phyloP scores from a whole-genome alignment of 2,888 invertebrate genomes.

The Cataglyphis livida region DNA sequence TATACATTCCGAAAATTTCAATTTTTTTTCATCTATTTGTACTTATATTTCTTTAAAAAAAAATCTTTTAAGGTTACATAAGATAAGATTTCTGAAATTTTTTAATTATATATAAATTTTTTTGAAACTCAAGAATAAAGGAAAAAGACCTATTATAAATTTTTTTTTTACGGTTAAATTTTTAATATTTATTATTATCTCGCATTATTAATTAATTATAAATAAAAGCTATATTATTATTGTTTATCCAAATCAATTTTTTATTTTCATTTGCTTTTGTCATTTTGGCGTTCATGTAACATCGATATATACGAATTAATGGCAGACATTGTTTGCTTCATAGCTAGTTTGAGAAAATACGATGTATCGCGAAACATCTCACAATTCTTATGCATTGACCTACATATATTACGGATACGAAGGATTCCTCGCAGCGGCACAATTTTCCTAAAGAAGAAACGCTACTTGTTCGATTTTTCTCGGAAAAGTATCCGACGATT shows the following conservation, averaged over 20 bases:
- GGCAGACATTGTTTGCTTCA: not conserved
- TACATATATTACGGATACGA: constrained; percentile 32
- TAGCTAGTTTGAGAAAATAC: not conserved
- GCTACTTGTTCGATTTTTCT: constrained; percentile 19
- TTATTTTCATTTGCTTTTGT: not conserved
- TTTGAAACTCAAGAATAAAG: not conserved
- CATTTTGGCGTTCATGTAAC: not conserved
- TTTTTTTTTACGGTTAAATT: not conserved
- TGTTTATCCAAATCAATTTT: not conserved
- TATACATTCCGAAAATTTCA: not conserved
- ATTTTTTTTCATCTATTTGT: not conserved
- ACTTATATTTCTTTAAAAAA: not conserved
- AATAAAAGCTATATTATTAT: not conserved
- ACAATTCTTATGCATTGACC: constrained; percentile 44
- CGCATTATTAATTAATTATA: not conserved
- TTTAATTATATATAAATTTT: not conserved
- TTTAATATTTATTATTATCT: not conserved
- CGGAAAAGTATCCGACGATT: constrained; percentile 23
- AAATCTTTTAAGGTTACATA: not conserved
- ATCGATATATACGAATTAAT: not conserved
- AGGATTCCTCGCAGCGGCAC: constrained; percentile 21
- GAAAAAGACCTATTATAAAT: not conserved
- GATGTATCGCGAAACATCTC: constrained; percentile 13
- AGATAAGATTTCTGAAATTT: not conserved
- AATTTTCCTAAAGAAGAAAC: constrained; percentile 51